Percentiles rank a stretch among this genome's conserved stretches.
Evolutionary conservation across 2,888 invertebrate genomes (phyloP).

Genomic region (Gastracanthus pulcherrimus): DNA sequence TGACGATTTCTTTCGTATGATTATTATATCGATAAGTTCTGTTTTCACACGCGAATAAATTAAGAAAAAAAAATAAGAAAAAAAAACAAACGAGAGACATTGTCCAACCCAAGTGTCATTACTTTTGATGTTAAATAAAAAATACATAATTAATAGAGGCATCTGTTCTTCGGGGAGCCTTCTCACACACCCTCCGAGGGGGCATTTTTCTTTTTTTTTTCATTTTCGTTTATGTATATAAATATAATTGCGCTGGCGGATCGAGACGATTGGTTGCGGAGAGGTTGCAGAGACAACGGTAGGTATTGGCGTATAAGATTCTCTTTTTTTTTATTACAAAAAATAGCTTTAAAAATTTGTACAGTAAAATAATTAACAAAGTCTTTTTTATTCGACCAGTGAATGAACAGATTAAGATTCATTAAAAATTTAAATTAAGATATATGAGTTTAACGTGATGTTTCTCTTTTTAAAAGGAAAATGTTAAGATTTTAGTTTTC

Average conservation of each 20-base stretch:
- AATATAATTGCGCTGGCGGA: not conserved
- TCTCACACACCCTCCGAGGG: not conserved
- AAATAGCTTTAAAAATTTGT: not conserved
- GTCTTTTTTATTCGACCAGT: not conserved
- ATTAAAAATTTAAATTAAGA: not conserved
- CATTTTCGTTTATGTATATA: not conserved
- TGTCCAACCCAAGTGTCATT: constrained; percentile 77
- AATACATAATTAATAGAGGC: constrained; percentile 74
- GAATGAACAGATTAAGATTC: not conserved
- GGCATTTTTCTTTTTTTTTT: constrained; percentile 12
- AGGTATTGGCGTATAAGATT: constrained; percentile 34
- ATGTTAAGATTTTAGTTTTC: no score
- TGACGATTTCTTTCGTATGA: constrained; percentile 75
- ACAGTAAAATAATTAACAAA: not conserved
- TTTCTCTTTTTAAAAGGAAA: no score
- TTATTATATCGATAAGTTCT: constrained; percentile 73
- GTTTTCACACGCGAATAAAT: constrained; percentile 73
- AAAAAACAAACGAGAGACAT: constrained; percentile 73
- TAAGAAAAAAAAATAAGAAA: constrained; percentile 64
- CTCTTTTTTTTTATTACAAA: constrained; percentile 21
- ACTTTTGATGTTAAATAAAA: constrained; percentile 77
- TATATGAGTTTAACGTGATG: not conserved
- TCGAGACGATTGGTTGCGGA: not conserved
- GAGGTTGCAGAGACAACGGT: constrained; percentile 20
- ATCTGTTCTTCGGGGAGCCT: constrained; percentile 57